Evolutionary conservation across 2,888 invertebrate species (phyloP).

Genomic region (Cremastobaeus sp.): DNA sequence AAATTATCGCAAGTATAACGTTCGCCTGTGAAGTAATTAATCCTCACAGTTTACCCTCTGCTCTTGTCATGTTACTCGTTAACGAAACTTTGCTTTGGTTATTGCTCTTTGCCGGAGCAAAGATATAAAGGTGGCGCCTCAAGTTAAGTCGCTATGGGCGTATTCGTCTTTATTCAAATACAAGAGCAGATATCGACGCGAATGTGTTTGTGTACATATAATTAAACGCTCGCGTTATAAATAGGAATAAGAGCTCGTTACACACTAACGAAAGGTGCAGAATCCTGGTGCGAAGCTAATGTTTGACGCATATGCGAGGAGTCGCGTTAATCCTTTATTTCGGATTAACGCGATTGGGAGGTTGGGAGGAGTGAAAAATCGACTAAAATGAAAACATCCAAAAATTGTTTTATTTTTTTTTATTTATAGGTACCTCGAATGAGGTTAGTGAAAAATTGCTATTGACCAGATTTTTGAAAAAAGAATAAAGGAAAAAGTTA

Average conservation of each 20-base stretch:
- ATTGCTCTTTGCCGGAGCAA: conserved; percentile 29
- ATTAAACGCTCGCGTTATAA: conserved; percentile 18
- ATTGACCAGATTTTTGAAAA: too few relatives aligned
- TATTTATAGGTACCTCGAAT: too few relatives aligned
- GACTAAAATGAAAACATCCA: too few relatives aligned
- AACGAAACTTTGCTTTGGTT: conserved; percentile 52
- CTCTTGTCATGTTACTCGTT: conserved; percentile 58
- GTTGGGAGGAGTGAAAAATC: too few relatives aligned
- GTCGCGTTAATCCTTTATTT: too few relatives aligned
- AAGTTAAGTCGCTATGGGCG: conserved; percentile 29
- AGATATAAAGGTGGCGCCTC: conserved; percentile 38
- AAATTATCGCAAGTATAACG: conserved; percentile 40
- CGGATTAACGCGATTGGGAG: too few relatives aligned
- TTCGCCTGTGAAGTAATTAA: conserved; percentile 48
- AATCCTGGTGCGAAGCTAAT: conserved; percentile 9
- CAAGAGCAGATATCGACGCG: conserved; percentile 1
- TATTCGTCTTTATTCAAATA: conserved; percentile 36
- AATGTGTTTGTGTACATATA: background rate
- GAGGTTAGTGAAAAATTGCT: too few relatives aligned
- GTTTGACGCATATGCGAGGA: conserved; percentile 13
- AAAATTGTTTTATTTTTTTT: too few relatives aligned
- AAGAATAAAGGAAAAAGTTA: too few relatives aligned
- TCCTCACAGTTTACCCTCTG: conserved; percentile 52
- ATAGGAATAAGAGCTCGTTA: conserved; percentile 42
- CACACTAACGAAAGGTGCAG: conserved; percentile 13